Percentiles rank a stretch among this genome's conserved stretches.
Conservation (phyloP, 2,888 invertebrate species). For the Stenodema calcarata region DNA sequence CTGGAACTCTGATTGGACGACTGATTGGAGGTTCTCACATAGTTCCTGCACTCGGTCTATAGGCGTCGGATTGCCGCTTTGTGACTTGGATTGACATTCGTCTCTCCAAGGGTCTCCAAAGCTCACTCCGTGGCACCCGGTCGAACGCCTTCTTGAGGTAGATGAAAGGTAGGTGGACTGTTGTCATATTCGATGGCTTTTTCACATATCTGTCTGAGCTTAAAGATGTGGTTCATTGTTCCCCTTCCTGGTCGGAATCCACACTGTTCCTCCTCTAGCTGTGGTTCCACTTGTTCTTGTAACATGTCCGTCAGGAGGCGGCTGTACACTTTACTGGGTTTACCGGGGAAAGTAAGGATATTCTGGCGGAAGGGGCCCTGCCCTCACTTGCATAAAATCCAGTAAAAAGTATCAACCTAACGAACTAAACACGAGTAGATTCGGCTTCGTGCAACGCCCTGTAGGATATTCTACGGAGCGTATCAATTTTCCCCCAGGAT, state of each 20-base stretch:
- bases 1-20: neutral
- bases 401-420: too few relatives aligned
- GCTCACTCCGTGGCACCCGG: conserved; percentile 42
- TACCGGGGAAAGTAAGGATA: too few relatives aligned
- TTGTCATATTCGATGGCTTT: neutral
- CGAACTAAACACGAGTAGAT: too few relatives aligned
- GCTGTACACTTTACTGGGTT: neutral
- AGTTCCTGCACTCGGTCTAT: neutral
- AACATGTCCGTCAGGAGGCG: neutral
- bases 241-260: neutral
- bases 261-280: neutral
- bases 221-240: neutral
- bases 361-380: too few relatives aligned
- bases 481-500: too few relatives aligned
- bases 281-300: neutral
- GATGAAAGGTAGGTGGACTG: conserved; percentile 22
- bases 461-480: too few relatives aligned
- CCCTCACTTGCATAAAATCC: too few relatives aligned
- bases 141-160: conserved; percentile 50
- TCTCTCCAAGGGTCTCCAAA: conserved; percentile 44
- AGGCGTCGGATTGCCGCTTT: neutral
- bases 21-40: neutral
- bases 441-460: too few relatives aligned
- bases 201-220: neutral
- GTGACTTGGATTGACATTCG: neutral